Evolutionary conservation across 2,113 vertebrate species (phyloP).

Genomic region (Alethe castanea): DNA sequence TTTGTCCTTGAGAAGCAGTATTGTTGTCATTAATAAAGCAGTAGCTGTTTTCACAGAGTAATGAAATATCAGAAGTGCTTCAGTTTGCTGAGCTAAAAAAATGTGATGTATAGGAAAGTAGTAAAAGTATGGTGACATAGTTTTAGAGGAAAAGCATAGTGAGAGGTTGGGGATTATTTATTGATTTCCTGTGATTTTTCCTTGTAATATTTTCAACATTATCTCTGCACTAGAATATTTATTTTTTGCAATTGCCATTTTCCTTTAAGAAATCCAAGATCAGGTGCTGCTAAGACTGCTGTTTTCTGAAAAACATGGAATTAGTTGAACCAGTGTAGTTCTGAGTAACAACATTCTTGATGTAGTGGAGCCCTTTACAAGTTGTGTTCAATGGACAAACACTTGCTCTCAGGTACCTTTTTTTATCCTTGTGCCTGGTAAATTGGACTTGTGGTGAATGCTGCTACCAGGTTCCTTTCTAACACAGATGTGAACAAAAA

Average conservation of each 20-base stretch:
- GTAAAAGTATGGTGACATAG: not conserved
- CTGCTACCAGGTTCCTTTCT: not conserved
- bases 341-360: not conserved
- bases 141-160: not conserved
- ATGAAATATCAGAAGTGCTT: not conserved
- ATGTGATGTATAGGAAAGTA: not conserved
- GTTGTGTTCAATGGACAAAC: not conserved
- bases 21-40: not conserved
- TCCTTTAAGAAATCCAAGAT: not conserved
- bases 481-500: not conserved
- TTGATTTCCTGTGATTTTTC: not conserved
- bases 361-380: not conserved
- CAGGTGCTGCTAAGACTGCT: not conserved
- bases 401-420: not conserved
- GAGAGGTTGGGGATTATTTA: not conserved
- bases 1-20: not conserved
- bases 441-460: not conserved
- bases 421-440: not conserved
- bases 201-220: accelerated
- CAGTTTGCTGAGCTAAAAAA: not conserved
- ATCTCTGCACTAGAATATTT: not conserved
- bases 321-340: not conserved
- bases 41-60: not conserved
- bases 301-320: not conserved
- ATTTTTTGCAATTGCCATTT: not conserved